Evolutionary conservation across 2,113 vertebrate genomes (phyloP), one percentile per base, ranked within the genome.

Genomic region (Penelope pileata): DNA sequence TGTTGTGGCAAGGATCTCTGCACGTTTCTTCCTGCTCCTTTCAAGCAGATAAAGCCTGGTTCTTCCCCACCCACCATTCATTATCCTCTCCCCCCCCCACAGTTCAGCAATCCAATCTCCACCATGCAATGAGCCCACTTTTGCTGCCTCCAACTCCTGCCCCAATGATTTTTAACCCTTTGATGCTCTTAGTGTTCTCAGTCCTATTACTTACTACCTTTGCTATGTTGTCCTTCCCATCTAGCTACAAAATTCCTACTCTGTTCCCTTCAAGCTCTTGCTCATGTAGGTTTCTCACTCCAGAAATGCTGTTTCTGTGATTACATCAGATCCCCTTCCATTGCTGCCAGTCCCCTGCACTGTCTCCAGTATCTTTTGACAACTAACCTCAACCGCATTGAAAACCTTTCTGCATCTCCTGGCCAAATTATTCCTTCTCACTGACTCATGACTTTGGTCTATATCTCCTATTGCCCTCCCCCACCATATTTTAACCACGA

Each of bases 21-120:
- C 34, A 74, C 15, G 45, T 91, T 88, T 81, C 76, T 59, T 90
- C 83, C 62, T 64, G 22, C 42, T 83, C 45, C 63, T 85, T 91
- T 80, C 83, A 83, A 86, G 78, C 47, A 58, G 62, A 85, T 56
- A 92, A 94, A 96, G 84, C n/a, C 59, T 73, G 54, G 22, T n/a
- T 85, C 72, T 80, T 90, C 67, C 54, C 75, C 47, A 85, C 47
- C n/a, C 91, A 90, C 51, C 9, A 1, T 48, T 76, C 50, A 50
- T 47, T 1, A 64, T 75, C 60, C 62, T 89, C 60, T 47, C 81
- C 68, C 32, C 59, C 10, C 32, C 45, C 69, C 64, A 34, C 36
- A 64, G 43, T 79, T 78, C 83, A 78, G 83, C 60, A 87, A 76
- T 34, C 43, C 51, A 76, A 34, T 16, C 26, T 27, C 62, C 75